phyloP scores from a whole-genome alignment of 2,797 vertebrate genomes.

The Pterois miles region DNA sequence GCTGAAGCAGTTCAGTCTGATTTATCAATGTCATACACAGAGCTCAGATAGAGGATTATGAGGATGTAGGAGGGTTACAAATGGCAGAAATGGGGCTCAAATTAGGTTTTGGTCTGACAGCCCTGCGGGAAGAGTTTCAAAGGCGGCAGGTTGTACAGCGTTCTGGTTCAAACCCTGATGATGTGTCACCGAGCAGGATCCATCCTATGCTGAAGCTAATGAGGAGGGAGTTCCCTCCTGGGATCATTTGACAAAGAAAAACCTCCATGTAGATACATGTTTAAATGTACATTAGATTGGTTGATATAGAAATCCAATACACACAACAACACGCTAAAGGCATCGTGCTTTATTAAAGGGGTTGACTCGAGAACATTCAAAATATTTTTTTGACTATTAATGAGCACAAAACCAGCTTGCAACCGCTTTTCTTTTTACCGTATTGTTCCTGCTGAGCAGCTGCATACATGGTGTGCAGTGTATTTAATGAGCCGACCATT shows the following conservation, averaged over 20 bases:
- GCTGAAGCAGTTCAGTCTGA: conserved; percentile 17
- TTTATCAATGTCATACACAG: conserved; percentile 51
- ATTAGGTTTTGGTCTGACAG: conserved; percentile 52
- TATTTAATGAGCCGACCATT: conserved; percentile 53
- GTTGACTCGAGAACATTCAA: not conserved
- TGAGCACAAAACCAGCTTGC: not conserved
- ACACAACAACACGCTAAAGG: not conserved
- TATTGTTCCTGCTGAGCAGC: not conserved
- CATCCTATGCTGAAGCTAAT: not conserved
- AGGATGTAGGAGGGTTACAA: conserved; percentile 44
- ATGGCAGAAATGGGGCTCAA: conserved; percentile 46
- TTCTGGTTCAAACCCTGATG: conserved; percentile 2
- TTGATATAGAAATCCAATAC: not conserved
- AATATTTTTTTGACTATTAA: not conserved
- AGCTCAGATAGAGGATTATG: conserved; percentile 43
- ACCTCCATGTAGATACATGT: not conserved
- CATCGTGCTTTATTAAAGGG: not conserved
- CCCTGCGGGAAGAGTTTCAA: conserved; percentile 37
- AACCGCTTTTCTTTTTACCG: not conserved
- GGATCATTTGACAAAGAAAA: not conserved
- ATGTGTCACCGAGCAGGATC: not conserved
- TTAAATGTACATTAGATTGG: not conserved
- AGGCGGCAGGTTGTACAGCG: conserved; percentile 1
- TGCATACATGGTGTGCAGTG: not conserved
- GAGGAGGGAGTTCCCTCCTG: not conserved